Conservation (phyloP, 2,888 invertebrate species). For the Hymenopus coronatus region DNA sequence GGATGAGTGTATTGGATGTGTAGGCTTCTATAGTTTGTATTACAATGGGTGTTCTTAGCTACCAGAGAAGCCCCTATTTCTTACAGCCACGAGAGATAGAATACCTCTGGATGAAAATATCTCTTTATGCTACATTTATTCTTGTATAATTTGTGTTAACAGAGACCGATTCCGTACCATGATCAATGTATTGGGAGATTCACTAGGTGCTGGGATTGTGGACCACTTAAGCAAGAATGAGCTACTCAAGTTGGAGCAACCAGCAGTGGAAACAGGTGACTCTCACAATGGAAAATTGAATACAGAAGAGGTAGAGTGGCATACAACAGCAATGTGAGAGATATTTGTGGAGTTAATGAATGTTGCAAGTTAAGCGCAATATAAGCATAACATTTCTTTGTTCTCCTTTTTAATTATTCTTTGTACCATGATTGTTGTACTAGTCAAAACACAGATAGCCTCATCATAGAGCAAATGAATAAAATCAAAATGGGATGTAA, state of each 20-base stretch:
- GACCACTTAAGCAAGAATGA: conserved; percentile 78
- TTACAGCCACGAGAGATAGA: no score
- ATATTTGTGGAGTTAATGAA: background rate
- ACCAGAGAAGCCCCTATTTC: no score
- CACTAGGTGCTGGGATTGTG: conserved; percentile 89
- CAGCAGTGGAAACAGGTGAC: background rate
- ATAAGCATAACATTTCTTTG: background rate
- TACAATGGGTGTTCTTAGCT: no score
- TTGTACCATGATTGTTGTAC: background rate
- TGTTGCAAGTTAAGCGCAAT: background rate
- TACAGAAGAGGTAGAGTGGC: conserved; percentile 28
- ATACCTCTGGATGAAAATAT: no score
- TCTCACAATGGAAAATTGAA: conserved; percentile 25
- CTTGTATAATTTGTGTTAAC: conserved; percentile 39
- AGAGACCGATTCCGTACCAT: conserved; percentile 86
- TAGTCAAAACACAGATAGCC: background rate
- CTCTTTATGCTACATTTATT: background rate
- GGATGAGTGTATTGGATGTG: no score
- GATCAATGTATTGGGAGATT: conserved; percentile 94
- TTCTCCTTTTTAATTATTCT: background rate
- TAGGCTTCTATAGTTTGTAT: no score
- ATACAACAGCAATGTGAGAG: conserved; percentile 31
- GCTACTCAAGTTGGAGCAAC: conserved; percentile 44
- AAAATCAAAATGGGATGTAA: background rate
- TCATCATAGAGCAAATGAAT: background rate